Conservation (phyloP, 2,888 invertebrate species). For the Cremastobaeus sp. region DNA sequence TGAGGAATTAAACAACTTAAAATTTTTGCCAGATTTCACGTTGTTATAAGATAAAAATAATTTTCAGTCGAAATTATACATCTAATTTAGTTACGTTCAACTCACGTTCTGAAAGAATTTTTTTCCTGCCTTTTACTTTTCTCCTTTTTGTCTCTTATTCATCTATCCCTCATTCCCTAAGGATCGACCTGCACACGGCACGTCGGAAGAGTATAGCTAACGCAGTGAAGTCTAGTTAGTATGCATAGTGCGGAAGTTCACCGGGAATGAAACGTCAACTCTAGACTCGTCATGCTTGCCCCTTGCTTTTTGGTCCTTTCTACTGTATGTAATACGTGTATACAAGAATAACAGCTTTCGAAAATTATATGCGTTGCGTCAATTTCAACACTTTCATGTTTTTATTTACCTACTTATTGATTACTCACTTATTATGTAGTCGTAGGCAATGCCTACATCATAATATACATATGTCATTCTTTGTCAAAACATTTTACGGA, state of each 20-base stretch:
- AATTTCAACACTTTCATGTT: conserved; percentile 20
- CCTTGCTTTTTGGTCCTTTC: conserved; percentile 71
- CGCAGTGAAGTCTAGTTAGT: conserved; percentile 75
- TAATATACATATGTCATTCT: too few species aligned
- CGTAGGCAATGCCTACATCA: too few species aligned
- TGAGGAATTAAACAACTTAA: too few species aligned
- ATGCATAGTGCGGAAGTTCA: conserved; percentile 78
- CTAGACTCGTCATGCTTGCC: conserved; percentile 77
- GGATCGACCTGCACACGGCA: conserved; percentile 62
- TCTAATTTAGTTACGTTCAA: conserved; percentile 44
- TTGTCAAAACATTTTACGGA: too few species aligned
- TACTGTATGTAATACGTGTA: conserved; percentile 62
- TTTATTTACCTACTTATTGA: conserved; percentile 3
- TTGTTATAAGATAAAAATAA: too few species aligned
- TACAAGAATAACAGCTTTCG: conserved; percentile 55
- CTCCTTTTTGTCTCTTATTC: conserved; percentile 52
- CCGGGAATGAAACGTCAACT: conserved; percentile 78
- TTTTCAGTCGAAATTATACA: conserved; percentile 71
- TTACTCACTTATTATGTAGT: too few species aligned
- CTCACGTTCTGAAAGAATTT: conserved; percentile 5
- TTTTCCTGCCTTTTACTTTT: conserved; percentile 33
- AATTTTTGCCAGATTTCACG: too few species aligned
- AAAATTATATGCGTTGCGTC: conserved; percentile 36
- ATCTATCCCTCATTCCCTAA: conserved; percentile 62
- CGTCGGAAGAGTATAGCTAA: conserved; percentile 68